phyloP scores from a whole-genome alignment of 2,888 invertebrate species.

The Hecatera dysodea region DNA sequence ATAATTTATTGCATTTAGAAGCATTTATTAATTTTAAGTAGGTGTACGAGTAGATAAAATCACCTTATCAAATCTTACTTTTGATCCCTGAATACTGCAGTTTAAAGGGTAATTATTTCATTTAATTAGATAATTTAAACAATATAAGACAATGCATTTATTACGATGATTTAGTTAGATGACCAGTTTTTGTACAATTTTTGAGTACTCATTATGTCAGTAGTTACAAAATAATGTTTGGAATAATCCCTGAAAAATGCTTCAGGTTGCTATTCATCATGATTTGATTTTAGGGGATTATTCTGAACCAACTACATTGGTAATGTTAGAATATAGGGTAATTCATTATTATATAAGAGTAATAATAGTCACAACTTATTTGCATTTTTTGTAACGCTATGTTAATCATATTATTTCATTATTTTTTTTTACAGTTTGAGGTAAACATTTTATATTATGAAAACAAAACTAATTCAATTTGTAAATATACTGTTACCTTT shows the following conservation, averaged over 20 bases:
- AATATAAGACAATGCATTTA: constrained; percentile 80
- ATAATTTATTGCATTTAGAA: constrained; percentile 88
- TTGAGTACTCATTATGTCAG: constrained; percentile 72
- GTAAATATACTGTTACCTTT: constrained; percentile 83
- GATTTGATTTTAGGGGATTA: constrained; percentile 82
- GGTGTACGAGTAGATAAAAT: constrained; percentile 60
- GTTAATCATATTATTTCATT: constrained; percentile 54
- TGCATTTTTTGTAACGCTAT: constrained; percentile 62
- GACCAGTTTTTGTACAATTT: constrained; percentile 82
- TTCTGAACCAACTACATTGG: constrained; percentile 79
- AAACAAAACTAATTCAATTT: constrained; percentile 68
- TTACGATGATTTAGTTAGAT: constrained; percentile 67
- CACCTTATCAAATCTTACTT: constrained; percentile 53
- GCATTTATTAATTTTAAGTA: constrained; percentile 78
- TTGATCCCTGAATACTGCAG: constrained; percentile 68
- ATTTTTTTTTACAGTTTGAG: constrained; percentile 52
- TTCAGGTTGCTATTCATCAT: constrained; percentile 46
- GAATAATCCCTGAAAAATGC: constrained; percentile 86
- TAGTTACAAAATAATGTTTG: constrained; percentile 78
- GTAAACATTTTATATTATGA: constrained; percentile 44
- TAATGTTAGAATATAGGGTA: constrained; percentile 60
- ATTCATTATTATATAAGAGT: constrained; percentile 56
- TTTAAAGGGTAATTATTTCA: constrained; percentile 69
- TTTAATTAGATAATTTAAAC: constrained; percentile 69
- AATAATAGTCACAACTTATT: constrained; percentile 61